Percentiles rank a stretch among this genome's conserved stretches.
phyloP scores from a whole-genome alignment of 2,113 vertebrate species.

The Nesospiza acunhae region DNA sequence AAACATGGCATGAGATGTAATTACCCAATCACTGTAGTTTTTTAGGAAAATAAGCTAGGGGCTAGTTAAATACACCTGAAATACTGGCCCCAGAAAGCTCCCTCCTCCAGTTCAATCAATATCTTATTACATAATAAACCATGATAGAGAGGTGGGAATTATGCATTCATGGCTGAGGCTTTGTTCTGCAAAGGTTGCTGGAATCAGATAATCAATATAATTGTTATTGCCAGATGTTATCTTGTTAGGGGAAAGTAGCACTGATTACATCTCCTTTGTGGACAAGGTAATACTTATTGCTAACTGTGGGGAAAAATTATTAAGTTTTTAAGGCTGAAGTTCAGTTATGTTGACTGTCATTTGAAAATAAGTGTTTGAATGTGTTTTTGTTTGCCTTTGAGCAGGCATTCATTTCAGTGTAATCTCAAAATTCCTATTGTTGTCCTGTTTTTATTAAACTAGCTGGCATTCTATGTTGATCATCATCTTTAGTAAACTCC shows the following conservation, averaged over 20 bases:
- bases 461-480: not conserved
- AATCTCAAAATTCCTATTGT: not conserved
- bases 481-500: not conserved
- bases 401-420: not conserved
- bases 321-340: not conserved
- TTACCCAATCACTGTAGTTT: not conserved
- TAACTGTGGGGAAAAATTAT: not conserved
- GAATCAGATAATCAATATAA: constrained; percentile 25
- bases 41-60: not conserved
- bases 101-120: not conserved
- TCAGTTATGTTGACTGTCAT: not conserved
- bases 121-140: not conserved
- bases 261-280: not conserved
- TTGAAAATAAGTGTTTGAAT: not conserved
- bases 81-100: not conserved
- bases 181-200: not conserved
- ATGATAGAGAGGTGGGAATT: not conserved
- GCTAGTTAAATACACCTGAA: not conserved
- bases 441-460: not conserved
- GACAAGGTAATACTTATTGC: not conserved
- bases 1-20: not conserved
- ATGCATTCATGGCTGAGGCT: not conserved
- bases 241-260: not conserved
- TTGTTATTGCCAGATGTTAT: constrained; percentile 9
- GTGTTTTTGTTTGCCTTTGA: not conserved